Base-by-base conservation (phyloP, 2,113 vertebrate species). In the Myrmecophaga tridactyla region DNA sequence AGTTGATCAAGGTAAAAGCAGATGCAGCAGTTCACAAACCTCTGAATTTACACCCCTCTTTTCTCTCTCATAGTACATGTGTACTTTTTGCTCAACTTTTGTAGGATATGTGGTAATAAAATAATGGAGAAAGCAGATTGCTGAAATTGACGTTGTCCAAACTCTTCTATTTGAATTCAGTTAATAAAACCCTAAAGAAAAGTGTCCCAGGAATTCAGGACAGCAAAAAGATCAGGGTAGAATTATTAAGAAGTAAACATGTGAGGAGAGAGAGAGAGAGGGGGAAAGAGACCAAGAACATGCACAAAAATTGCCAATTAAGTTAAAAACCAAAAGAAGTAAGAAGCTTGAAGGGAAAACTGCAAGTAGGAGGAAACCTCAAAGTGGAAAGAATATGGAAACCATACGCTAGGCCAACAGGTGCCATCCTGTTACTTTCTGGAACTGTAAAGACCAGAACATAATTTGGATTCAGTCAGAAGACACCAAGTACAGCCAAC, bases 41-140 rank as follows among this genome's bases (percentile, higher is more conserved):
- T 95, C 62, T 11, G 3, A 80, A 46, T 0, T 1, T 2, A 80
- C 72, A 69, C 11, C 14, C 78, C 80, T 88, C 78, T 96, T 83
- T 0, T 69, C 90, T 96, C 96, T 92, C 96, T 97, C 95, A 87
- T 6, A 86, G 51, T 46, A 95, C 75, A 89, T 84, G 86, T 78
- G 36, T 96, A 95, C 91, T 96, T 88, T 96, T 67, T 67, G 72
- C 41, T 95, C 53, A 87, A 63, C 2, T 86, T 95, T 94, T 92
- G 29, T 4, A 65, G 60, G 62, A 63, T 31, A 70, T 1, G 4
- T 14, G 27, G 56, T 67, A 69, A 95, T 9, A 6, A 69, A 69
- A 96, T 1, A 78, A 78, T 82, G 39, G 5, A 95, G 67, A 94
- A 96, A 86, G 89, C 39, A 95, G 43, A 86, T 27, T 34, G 70